Base-by-base conservation (phyloP, 2,888 invertebrate genomes). In the Folsomia candida region DNA sequence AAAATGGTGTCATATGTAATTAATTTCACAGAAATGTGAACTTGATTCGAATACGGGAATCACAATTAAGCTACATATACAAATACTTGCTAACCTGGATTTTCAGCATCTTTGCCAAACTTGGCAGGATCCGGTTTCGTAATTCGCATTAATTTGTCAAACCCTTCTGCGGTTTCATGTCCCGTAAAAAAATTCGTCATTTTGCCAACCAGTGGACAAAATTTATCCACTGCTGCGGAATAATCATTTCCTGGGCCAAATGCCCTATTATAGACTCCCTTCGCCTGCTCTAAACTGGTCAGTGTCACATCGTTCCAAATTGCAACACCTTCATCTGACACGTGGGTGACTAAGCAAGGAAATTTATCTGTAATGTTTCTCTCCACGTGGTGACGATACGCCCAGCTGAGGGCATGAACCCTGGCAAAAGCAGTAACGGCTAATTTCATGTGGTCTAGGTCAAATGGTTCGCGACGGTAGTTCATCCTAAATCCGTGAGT, bases 361-460 rank as follows among this genome's bases (percentile, higher is more conserved):
- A 62, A 62, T 22, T 62, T 27, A 6, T 9, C 14, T 4, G 29
- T 29, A 28, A 62, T 20, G 28, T 62, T 29, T 11, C 9, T 6
- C 18, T 6, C 62, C 4, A 28, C 62, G 4, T 62, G 11, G 37
- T 3, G 4, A 4, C 26, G 22, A 26, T 62, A 62, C 14, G 29
- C 62, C 29, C 37, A 29, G 29, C 29, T 29, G 6, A 62, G 62
- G 22, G 62, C 28, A 27, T 62, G 62, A 4, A 62, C 27, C n/a
- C 4, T 62, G 4, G 62, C 62, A 3, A 62, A 27, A 18, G 14
- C 62, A 4, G 2, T n/a, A 4, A 62, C 20, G 26, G 29, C 62
- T 14, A 62, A 22, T 29, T n/a, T 3, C 14, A 27, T 20, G 29
- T 62, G 62, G 20, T 62, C 6, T 3, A 62, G 4, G 29, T 62